These are phyloP conservation scores for Homalodisca vitripennis DNA, from an alignment of 1,140 invertebrate genomes.

Conservation along the genomic window DNA sequence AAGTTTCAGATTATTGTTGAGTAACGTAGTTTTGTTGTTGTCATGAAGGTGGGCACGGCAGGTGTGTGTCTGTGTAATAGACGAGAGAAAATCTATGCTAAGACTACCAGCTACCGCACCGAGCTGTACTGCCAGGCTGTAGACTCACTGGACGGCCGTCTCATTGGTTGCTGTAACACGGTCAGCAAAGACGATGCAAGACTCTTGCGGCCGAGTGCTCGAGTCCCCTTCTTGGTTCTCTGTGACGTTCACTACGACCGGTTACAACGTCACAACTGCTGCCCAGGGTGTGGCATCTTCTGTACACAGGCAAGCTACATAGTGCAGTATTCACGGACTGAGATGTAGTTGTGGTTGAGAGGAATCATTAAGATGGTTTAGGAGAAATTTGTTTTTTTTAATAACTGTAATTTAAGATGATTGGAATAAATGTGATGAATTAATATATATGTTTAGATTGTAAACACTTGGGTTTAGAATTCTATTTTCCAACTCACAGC, in stretches of 20 bases:
- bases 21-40: no score
- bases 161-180: constrained; percentile 79
- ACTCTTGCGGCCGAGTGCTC: constrained; percentile 70
- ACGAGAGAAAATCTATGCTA: constrained; percentile 51
- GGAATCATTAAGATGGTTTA: no score
- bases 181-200: constrained; percentile 55
- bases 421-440: no score
- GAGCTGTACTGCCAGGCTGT: constrained; percentile 65
- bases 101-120: constrained; percentile 48
- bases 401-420: no score
- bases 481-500: no score
- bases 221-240: constrained; percentile 80
- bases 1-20: no score
- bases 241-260: constrained; percentile 79
- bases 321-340: no score
- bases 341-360: no score
- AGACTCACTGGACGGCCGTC: constrained; percentile 73
- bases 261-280: constrained; percentile 80
- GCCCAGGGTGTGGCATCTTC: constrained; percentile 86
- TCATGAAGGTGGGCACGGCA: constrained; percentile 45
- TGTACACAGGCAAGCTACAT: constrained; percentile 90
- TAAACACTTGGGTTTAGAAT: no score
- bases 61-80: constrained; percentile 53
- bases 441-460: no score
- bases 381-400: no score